These are phyloP conservation scores for Pseudocheirus occidentalis DNA, from an alignment of 2,797 vertebrate genomes.

Conservation along the genomic window DNA sequence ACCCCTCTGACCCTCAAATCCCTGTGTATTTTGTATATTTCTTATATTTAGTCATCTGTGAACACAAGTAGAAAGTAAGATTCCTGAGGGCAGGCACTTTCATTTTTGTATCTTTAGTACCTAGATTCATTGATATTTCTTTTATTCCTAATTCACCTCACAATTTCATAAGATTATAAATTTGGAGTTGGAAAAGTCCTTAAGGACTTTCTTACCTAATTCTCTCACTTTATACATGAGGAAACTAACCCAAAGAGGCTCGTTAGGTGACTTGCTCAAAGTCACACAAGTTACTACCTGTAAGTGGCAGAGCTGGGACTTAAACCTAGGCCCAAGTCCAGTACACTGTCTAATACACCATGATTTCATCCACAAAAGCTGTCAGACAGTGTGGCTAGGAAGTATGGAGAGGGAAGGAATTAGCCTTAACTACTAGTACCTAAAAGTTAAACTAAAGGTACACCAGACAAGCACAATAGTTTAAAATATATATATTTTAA, in stretches of 20 bases:
- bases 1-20: background rate
- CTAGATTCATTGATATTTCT: background rate
- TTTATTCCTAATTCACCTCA: background rate
- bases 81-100: background rate
- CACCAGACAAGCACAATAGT: background rate
- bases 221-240: background rate
- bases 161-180: background rate
- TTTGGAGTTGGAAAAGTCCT: background rate
- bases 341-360: background rate
- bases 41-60: background rate
- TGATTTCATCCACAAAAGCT: background rate
- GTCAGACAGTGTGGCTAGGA: background rate
- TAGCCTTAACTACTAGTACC: constrained; percentile 1
- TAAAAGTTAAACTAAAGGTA: background rate
- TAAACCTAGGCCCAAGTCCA: background rate
- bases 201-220: background rate
- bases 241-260: background rate
- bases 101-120: background rate
- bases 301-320: background rate
- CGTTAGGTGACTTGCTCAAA: background rate
- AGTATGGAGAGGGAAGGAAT: background rate
- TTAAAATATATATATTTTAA: too few relatives aligned
- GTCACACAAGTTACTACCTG: background rate
- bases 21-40: background rate
- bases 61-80: background rate